A percentile compares a stretch with the other conserved stretches of the same genome.
phyloP scores from a whole-genome alignment of 2,797 vertebrate genomes.

The Platyrinchus mystaceus region DNA sequence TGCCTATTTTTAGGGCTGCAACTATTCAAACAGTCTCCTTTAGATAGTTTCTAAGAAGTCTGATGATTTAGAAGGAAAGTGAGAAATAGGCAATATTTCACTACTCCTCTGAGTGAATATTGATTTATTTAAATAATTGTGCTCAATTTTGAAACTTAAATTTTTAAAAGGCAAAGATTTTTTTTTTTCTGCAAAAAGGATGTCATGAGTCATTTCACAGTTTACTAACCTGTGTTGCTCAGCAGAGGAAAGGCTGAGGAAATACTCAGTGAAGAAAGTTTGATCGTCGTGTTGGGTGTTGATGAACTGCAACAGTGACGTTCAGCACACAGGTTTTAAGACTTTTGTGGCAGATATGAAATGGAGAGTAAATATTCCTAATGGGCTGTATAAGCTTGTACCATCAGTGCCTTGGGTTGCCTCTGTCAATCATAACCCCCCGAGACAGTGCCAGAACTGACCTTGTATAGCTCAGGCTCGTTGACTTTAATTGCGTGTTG shows the following conservation, averaged over 20 bases:
- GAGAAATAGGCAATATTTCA: not conserved
- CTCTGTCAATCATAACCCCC: conserved; percentile 42
- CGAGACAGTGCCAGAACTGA: not conserved
- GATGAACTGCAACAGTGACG: conserved; percentile 38
- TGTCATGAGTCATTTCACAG: not conserved
- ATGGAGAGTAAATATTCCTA: conserved; percentile 58
- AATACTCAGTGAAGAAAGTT: not conserved
- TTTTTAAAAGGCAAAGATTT: not conserved
- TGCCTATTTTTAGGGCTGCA: not conserved
- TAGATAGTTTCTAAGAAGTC: conserved; percentile 6
- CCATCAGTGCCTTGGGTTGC: conserved; percentile 33
- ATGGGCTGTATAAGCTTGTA: conserved; percentile 21
- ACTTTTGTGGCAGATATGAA: conserved; percentile 48
- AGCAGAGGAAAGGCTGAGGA: not conserved
- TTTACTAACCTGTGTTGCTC: conserved; percentile 2
- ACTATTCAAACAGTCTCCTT: not conserved
- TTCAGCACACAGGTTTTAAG: conserved; percentile 56
- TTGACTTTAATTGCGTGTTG: conserved; percentile 46
- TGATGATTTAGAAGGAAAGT: not conserved
- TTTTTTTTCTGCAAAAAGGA: not conserved
- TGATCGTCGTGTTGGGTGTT: not conserved
- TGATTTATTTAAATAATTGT: not conserved
- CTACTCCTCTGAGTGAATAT: not conserved
- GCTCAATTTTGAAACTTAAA: conserved; percentile 2
- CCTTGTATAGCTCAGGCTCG: conserved; percentile 22